These are phyloP conservation scores for Harmothoe impar DNA, from an alignment of 2,888 invertebrate genomes.

Conservation along the genomic window DNA sequence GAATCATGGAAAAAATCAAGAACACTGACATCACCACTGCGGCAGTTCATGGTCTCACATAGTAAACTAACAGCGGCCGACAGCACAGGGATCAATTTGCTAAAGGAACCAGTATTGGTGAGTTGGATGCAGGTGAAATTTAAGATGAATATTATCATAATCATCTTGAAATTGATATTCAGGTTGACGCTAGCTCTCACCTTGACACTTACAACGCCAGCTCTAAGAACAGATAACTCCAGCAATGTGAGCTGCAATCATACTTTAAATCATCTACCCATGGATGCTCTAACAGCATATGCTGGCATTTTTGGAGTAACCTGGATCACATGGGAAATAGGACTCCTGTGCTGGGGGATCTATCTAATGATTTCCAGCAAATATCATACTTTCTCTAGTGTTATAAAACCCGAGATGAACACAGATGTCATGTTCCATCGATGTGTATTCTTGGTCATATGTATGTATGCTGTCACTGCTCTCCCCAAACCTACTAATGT, in stretches of 20 bases:
- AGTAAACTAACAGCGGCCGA: not conserved
- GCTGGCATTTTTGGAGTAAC: no score
- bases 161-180: not conserved
- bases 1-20: not conserved
- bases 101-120: not conserved
- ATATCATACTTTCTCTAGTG: not conserved
- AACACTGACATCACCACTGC: not conserved
- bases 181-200: not conserved
- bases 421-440: not conserved
- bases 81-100: not conserved
- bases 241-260: not conserved
- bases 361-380: not conserved
- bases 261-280: not conserved
- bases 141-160: not conserved
- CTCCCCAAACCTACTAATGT: no score
- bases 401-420: not conserved
- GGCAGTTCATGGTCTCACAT: not conserved
- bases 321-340: not conserved
- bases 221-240: not conserved
- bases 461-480: not conserved
- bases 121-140: not conserved
- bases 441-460: not conserved
- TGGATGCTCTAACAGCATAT: not conserved
- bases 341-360: not conserved
- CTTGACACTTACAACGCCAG: not conserved